Conservation (phyloP, 2,113 vertebrate genomes). For the Bothrops jararaca region DNA sequence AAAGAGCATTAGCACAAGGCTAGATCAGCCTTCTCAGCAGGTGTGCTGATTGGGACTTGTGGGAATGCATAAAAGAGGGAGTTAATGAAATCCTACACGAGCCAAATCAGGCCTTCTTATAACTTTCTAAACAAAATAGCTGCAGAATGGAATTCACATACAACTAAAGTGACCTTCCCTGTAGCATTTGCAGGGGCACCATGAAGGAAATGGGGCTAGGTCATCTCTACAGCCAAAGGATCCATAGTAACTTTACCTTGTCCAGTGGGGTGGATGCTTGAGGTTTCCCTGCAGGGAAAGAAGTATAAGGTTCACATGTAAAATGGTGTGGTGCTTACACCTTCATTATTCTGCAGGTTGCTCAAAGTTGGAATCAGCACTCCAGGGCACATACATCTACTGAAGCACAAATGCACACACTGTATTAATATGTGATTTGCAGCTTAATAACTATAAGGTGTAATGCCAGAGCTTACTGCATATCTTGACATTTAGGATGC, state of each 20-base stretch:
- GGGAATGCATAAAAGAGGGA: background rate
- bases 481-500: conserved; percentile 28
- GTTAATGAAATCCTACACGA: background rate
- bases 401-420: background rate
- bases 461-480: conserved; percentile 4
- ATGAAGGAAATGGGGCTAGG: background rate
- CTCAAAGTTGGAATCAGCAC: background rate
- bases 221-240: background rate
- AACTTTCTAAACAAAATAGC: background rate
- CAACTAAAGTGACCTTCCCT: background rate
- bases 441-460: conserved; percentile 8
- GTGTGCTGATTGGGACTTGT: background rate
- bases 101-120: background rate
- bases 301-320: background rate
- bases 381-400: background rate
- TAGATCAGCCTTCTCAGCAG: background rate
- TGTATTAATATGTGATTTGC: conserved; percentile 19
- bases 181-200: background rate
- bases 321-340: background rate
- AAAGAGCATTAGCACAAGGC: background rate
- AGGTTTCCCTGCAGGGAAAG: background rate
- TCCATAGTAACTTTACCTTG: background rate
- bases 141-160: background rate
- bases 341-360: background rate
- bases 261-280: background rate